Evolutionary conservation across 2,888 invertebrate genomes (phyloP), one percentile per base, ranked within the genome.

Genomic region (Troides aeacus): DNA sequence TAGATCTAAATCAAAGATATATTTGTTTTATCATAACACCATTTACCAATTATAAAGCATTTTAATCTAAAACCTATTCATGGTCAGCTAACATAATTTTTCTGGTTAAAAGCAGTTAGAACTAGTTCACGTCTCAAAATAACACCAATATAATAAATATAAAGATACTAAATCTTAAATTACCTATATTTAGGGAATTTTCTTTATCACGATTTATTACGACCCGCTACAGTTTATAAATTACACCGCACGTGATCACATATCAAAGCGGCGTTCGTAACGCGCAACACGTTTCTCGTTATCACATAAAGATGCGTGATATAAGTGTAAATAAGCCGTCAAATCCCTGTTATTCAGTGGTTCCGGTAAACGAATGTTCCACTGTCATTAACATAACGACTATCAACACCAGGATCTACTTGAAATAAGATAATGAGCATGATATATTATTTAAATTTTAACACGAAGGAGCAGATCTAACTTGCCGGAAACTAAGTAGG

Each of bases 201-300:
- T 30, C 3, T 30, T 3, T 4, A 30, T 3, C 5, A 30, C 3
- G 0, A 5, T 30, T 30, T 30, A 30, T 58, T 58, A 63, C 63
- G 61, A 30, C 56, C 21, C 72, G 71, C 77, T 71, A 4, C 39
- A 60, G 71, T 73, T 69, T 61, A 36, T 73, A 18, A 59, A 72
- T 72, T 63, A 30, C 36, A 58, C 58, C 46, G 39, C 57, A 50
- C 56, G 64, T 72, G 69, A 74, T 71, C 76, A 79, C 80, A 79
- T 76, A 80, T 80, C 80, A 81, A 76, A 79, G 68, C 74, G 75
- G 72, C 78, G 76, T 77, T 76, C 78, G 50, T 69, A 78, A 76
- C 77, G 72, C 75, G 72, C 73, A 71, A 71, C 70, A 71, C 77
- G 73, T 77, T 74, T 70, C 72, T 72, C 74, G 21, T 36, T 50